phyloP scores from a whole-genome alignment of 1,140 invertebrate species.

The Rhyacophila brunnea region DNA sequence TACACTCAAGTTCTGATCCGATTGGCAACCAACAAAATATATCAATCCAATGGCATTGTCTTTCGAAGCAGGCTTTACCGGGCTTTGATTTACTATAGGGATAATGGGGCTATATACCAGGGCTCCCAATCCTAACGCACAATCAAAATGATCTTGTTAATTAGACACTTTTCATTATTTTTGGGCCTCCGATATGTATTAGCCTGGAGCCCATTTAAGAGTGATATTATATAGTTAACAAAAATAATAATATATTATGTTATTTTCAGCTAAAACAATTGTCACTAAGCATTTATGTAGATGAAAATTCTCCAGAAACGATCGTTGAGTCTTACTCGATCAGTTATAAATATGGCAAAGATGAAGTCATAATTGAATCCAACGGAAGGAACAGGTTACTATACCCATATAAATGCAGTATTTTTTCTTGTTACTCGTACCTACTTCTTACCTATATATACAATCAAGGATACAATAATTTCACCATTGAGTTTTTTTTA shows the following conservation, averaged over 20 bases:
- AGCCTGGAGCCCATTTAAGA: too few relatives aligned
- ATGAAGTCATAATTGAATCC: background rate
- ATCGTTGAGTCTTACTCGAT: slow-evolving; percentile 15
- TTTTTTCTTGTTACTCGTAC: too few relatives aligned
- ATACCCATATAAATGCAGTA: too few relatives aligned
- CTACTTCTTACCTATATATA: too few relatives aligned
- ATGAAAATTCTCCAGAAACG: background rate
- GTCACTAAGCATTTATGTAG: slow-evolving; percentile 1
- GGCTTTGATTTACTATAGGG: background rate
- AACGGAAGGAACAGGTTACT: background rate
- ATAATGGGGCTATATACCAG: too few relatives aligned
- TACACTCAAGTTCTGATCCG: too few relatives aligned
- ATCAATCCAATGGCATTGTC: too few relatives aligned
- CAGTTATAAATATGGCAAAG: slow-evolving; percentile 7
- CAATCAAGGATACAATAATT: background rate
- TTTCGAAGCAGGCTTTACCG: background rate
- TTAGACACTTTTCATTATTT: background rate
- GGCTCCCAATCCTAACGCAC: background rate
- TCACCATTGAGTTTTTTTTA: background rate
- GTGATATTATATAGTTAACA: too few relatives aligned
- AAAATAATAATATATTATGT: background rate
- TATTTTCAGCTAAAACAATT: slow-evolving; percentile 12
- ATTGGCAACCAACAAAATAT: too few relatives aligned
- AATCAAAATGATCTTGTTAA: background rate
- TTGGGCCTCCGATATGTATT: background rate